phyloP scores from a whole-genome alignment of 2,797 vertebrate genomes.

The Momotus momota region DNA sequence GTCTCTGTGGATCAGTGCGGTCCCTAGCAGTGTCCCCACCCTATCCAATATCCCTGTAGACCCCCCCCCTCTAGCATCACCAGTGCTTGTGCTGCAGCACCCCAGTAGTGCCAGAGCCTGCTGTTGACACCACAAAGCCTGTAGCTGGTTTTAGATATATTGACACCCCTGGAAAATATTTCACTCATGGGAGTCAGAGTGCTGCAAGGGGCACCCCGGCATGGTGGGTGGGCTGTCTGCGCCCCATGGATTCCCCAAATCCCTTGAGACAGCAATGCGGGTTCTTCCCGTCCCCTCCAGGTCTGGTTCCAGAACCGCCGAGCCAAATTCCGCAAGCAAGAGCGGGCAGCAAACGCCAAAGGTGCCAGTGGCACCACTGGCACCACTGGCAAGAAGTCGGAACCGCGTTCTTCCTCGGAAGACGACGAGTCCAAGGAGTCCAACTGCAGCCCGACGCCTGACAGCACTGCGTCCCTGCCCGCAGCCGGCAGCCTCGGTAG shows the following conservation, averaged over 20 bases:
- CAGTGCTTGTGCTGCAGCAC: no score
- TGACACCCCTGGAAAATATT: no score
- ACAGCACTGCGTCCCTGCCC: slow-evolving; percentile 93
- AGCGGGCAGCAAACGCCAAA: slow-evolving; percentile 91
- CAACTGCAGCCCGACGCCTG: slow-evolving; percentile 93
- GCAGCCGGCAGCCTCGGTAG: slow-evolving; percentile 86
- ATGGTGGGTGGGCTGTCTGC: no score
- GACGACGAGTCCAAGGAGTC: slow-evolving; percentile 95
- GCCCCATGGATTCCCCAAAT: no score
- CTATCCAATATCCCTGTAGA: background rate
- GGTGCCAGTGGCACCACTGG: slow-evolving; percentile 58
- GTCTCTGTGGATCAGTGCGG: background rate
- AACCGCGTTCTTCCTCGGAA: slow-evolving; percentile 88
- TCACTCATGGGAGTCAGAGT: background rate
- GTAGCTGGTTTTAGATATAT: no score
- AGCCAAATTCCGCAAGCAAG: slow-evolving; percentile 93
- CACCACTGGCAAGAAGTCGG: slow-evolving; percentile 81
- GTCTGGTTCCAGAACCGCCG: slow-evolving; percentile 97
- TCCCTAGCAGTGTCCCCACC: no score
- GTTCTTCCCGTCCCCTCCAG: slow-evolving; percentile 58
- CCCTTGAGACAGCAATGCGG: no score
- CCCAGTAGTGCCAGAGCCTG: background rate
- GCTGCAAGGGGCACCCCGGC: background rate
- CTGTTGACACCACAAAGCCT: no score
- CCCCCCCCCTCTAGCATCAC: background rate